Evolutionary conservation across 1,140 invertebrate genomes (phyloP), one percentile per base, ranked within the genome.

Genomic region (Thalassaphorura encarpata): DNA sequence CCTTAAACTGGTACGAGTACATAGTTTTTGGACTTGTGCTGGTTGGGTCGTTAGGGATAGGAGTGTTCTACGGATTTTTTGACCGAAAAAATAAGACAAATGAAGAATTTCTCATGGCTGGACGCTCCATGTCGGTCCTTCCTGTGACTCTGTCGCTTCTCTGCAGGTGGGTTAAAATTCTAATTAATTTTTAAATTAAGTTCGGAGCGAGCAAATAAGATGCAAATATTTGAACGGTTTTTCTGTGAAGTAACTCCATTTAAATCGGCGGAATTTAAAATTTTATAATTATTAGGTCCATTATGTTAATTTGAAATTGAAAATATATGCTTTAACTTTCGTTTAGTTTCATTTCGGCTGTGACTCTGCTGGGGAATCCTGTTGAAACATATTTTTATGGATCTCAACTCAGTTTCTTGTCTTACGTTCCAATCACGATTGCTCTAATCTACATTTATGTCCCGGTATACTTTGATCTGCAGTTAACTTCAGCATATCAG

Each of bases 401-500:
- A 54, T 59, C 69, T n/a, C 85, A 1, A 78, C 83, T 50, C 88
- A 91, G 70, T 89, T 83, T 70, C 76, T n/a, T 78, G 11, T 65
- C 66, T 3, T 72, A 69, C 52, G 53, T 73, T 21, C 42, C 76
- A 3, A 70, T 72, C 8, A 70, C 75, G 42, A 62, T 70, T 1
- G 67, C 76, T 1, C 68, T 45, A 18, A 21, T 71, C 4, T 72
- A 74, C 61, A 64, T 78, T n/a, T 78, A 76, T 60, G 64, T 79
- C 21, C 77, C 77, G 1, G 67, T 79, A 8, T 78, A 76, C 66
- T 75, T 73, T 58, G 64, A 71, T 23, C 67, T 79, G 0, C 61
- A 71, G 41, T 63, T 77, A 28, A 76, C 73, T 5, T 93, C 88
- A 69, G 85, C 84, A 47, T 95, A 92, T 72, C 85, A 94, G 79